Percentiles rank a stretch among this genome's conserved stretches.
Conservation (phyloP, 1,140 invertebrate genomes). For the Planococcus citri region DNA sequence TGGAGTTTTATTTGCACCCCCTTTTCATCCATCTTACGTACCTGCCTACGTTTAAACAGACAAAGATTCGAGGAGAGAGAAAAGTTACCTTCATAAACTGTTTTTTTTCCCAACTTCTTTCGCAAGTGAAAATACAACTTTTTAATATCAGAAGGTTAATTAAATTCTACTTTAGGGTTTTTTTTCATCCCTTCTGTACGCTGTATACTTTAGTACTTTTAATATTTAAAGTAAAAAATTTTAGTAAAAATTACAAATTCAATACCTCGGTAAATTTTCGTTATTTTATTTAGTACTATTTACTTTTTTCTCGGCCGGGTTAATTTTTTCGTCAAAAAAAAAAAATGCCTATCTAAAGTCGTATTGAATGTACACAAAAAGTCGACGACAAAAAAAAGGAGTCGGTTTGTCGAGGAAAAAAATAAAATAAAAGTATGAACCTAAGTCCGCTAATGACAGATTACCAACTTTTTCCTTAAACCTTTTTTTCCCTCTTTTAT, state of each 20-base stretch:
- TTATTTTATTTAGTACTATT: background rate
- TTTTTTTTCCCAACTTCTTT: background rate
- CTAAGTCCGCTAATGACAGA: no score
- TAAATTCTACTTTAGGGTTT: background rate
- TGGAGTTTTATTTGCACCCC: no score
- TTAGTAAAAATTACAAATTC: background rate
- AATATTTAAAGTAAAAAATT: background rate
- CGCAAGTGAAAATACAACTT: background rate
- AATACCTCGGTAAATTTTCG: background rate
- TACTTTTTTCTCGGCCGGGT: background rate
- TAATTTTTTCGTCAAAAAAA: no score
- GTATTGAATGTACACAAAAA: no score
- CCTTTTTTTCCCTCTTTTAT: no score
- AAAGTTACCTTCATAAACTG: background rate
- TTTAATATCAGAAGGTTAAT: slow-evolving; percentile 2
- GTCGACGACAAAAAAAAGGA: no score
- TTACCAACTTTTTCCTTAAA: no score
- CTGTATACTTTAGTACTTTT: background rate
- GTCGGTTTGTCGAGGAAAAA: no score
- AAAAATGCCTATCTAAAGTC: no score
- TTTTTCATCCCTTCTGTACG: background rate
- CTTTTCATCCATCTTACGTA: no score
- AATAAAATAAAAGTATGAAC: no score
- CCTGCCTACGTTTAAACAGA: no score
- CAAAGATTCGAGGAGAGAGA: background rate